Base-by-base conservation (phyloP, 2,113 vertebrate genomes). In the Columba janthina region DNA sequence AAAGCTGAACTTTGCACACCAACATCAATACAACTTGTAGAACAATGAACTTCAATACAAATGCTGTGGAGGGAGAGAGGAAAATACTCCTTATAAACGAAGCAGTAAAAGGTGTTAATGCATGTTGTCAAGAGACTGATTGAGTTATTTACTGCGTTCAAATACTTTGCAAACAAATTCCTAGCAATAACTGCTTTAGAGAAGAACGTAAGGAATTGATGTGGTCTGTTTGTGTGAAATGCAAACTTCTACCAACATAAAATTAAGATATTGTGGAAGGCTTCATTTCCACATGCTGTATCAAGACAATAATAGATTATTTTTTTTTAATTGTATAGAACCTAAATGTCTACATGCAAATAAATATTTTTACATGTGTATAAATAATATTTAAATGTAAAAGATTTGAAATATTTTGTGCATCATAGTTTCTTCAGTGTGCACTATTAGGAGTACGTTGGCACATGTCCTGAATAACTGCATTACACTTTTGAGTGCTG, bases 1-100 rank as follows among this genome's bases (percentile, higher is more conserved):
- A 90, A 77, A 76, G 21, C 69, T 93, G 85, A 96, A 72, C 94
- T 91, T 94, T 91, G 82, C 88, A 80, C 88, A 73, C 77, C 66
- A 94, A 79, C 76, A 87, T 93, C 93, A 91, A 71, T 94, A 91
- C 75, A 76, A 94, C 75, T 87, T 90, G 66, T 82, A 96, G 69
- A 92, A 96, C 89, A 96, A 89, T 94, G 82, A 91, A 75, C 72
- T 89, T 96, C 56, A 60, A 46, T 79, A 42, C 36, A 90, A 83
- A 74, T 29, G 80, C 50, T 44, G 31, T 26, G 46, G 69, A 82
- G 69, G 40, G 54, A 81, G 40, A 50, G 31, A 50, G 25, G 36
- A 46, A 61, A 94, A 88, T 62, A 19, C 25, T 11, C 76, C 15
- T 62, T 75, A 76, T 17, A 92, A 94, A 70, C 2, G n/a, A 66